Evolutionary conservation across 2,888 invertebrate species (phyloP).

Genomic region (Chrysotoxum bicinctum): DNA sequence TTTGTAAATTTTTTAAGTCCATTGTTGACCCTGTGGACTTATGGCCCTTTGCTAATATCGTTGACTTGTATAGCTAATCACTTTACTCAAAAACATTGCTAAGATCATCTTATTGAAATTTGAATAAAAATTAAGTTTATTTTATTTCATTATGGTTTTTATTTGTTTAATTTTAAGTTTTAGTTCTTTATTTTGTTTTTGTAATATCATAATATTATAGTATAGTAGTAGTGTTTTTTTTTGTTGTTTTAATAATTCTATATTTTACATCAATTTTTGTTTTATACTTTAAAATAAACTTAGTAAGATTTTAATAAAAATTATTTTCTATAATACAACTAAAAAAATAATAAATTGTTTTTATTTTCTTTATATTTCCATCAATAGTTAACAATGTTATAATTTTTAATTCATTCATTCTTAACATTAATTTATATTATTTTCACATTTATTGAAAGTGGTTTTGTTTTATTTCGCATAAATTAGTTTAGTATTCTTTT

Average conservation of each 20-base stretch:
- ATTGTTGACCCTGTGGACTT: too few species aligned
- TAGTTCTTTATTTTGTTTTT: conserved; percentile 38
- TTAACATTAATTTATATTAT: conserved; percentile 37
- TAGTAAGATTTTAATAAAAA: conserved; percentile 63
- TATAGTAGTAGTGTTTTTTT: conserved; percentile 49
- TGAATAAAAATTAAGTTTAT: background rate
- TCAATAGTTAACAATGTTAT: conserved; percentile 62
- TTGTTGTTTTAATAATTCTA: conserved; percentile 54
- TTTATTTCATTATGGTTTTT: conserved; percentile 44
- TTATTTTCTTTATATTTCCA: conserved; percentile 25
- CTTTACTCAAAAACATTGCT: too few species aligned
- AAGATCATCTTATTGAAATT: background rate
- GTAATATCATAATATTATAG: conserved; percentile 55
- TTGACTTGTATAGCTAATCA: too few species aligned
- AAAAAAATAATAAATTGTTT: conserved; percentile 16
- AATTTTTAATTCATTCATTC: conserved; percentile 23
- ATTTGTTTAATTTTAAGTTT: conserved; percentile 37
- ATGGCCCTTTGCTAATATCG: too few species aligned
- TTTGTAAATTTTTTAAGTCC: too few species aligned
- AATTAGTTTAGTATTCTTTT: conserved; percentile 21
- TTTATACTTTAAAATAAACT: conserved; percentile 46
- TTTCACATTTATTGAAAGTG: conserved; percentile 24
- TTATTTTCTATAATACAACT: conserved; percentile 57
- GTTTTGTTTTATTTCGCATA: conserved; percentile 57
- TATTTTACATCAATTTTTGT: conserved; percentile 57